Conservation (phyloP, 2,888 invertebrate genomes). For the Leptarthrus brevirostris region DNA sequence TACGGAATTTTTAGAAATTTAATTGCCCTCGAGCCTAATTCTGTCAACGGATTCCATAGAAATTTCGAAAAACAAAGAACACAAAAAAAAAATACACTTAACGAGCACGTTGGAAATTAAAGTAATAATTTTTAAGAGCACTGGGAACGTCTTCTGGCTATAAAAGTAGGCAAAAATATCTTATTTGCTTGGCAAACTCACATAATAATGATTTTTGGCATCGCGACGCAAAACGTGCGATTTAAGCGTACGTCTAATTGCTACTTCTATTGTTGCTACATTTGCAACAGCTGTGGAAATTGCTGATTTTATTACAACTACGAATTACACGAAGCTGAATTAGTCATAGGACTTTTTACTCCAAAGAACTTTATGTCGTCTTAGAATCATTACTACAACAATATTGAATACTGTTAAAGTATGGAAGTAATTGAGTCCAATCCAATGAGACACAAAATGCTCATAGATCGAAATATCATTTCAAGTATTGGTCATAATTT, state of each 20-base stretch:
- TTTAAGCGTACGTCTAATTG: background rate
- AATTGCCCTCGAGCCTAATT: background rate
- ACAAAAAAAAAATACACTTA: background rate
- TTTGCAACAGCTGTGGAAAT: background rate
- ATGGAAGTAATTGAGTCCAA: too few species aligned
- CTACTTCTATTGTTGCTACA: background rate
- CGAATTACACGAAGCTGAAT: too few species aligned
- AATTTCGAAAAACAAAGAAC: background rate
- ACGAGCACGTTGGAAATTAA: background rate
- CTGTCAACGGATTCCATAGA: background rate
- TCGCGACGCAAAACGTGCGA: background rate
- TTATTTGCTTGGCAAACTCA: background rate
- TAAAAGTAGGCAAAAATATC: background rate
- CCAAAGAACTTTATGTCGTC: too few species aligned
- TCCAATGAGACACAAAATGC: too few species aligned
- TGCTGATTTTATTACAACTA: background rate
- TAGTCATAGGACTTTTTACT: too few species aligned
- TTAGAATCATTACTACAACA: too few species aligned
- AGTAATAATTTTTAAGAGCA: background rate
- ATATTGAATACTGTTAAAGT: too few species aligned
- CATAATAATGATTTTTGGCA: background rate
- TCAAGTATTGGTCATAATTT: too few species aligned
- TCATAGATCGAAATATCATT: too few species aligned
- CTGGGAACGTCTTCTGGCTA: background rate
- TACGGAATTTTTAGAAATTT: background rate